Evolutionary conservation across 2,797 vertebrate species (phyloP).

Genomic region (Neosalanx taihuensis): DNA sequence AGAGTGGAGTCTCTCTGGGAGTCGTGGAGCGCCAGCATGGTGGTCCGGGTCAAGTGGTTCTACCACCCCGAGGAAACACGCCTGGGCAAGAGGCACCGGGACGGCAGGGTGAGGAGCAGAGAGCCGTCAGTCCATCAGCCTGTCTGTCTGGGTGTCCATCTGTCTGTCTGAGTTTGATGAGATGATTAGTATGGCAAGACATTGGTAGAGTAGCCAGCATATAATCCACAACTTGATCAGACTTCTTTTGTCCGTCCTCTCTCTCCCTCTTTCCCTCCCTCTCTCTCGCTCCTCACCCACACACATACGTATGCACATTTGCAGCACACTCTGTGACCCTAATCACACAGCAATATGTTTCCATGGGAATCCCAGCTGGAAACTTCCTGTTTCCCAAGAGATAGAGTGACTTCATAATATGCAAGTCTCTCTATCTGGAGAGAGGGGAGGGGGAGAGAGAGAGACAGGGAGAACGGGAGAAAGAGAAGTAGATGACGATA

Average conservation of each 20-base stretch:
- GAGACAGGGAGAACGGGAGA: too few relatives aligned
- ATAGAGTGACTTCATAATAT: slow-evolving; percentile 20
- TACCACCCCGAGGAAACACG: slow-evolving; percentile 98
- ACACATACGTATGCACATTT: too few relatives aligned
- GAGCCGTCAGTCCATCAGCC: background rate
- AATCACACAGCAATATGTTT: slow-evolving; percentile 14
- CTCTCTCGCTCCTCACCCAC: too few relatives aligned
- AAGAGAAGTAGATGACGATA: too few relatives aligned
- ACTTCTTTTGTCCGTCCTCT: too few relatives aligned
- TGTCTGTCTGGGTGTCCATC: background rate
- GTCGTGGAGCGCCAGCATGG: slow-evolving; percentile 98
- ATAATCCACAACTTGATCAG: too few relatives aligned
- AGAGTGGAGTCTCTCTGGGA: slow-evolving; percentile 98
- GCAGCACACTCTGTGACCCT: background rate
- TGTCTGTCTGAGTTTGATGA: background rate
- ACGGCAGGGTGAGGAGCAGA: slow-evolving; percentile 84
- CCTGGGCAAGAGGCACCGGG: slow-evolving; percentile 90
- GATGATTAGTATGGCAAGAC: too few relatives aligned
- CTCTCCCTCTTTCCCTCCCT: too few relatives aligned
- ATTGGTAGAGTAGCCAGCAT: too few relatives aligned
- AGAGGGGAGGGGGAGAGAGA: too few relatives aligned
- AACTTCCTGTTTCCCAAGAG: slow-evolving; percentile 37
- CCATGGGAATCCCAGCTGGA: slow-evolving; percentile 30
- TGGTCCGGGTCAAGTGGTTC: slow-evolving; percentile 98
- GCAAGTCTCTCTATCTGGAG: background rate